A percentile compares a stretch with the other conserved stretches of the same genome.
phyloP scores from a whole-genome alignment of 2,888 invertebrate species.

The Pocota personata region DNA sequence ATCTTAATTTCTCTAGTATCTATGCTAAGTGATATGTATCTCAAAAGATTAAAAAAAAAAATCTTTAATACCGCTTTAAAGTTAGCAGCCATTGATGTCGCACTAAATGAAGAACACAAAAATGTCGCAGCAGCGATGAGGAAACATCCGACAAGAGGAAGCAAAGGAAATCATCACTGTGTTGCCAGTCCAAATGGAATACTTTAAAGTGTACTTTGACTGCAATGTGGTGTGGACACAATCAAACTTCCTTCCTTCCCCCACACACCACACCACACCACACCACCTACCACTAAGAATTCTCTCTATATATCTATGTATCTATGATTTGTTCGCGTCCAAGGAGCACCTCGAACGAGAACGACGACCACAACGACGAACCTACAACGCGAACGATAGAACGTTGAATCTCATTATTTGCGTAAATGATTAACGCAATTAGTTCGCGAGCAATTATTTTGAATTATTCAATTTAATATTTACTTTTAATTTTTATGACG shows the following conservation, averaged over 20 bases:
- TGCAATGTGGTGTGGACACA: slow-evolving; percentile 35
- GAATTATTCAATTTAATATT: slow-evolving; percentile 82
- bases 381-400: background rate
- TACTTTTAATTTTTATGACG: slow-evolving; percentile 77
- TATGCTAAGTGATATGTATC: slow-evolving; percentile 44
- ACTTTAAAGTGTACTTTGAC: slow-evolving; percentile 26
- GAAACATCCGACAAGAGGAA: background rate
- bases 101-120: no score
- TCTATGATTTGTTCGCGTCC: background rate
- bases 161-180: no score
- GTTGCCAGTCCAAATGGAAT: background rate
- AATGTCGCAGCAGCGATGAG: background rate
- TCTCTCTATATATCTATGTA: background rate
- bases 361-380: background rate
- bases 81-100: background rate
- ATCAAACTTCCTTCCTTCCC: background rate
- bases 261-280: background rate
- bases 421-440: slow-evolving; percentile 75
- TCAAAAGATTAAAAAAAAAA: background rate
- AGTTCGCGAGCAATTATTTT: slow-evolving; percentile 79
- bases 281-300: background rate
- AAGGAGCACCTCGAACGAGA: slow-evolving; percentile 38
- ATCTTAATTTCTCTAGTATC: slow-evolving; percentile 49
- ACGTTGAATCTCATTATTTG: slow-evolving; percentile 73
- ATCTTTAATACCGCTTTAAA: slow-evolving; percentile 5